These are phyloP conservation scores for Platycheirus rosarum DNA, from an alignment of 2,888 invertebrate genomes.

Conservation along the genomic window DNA sequence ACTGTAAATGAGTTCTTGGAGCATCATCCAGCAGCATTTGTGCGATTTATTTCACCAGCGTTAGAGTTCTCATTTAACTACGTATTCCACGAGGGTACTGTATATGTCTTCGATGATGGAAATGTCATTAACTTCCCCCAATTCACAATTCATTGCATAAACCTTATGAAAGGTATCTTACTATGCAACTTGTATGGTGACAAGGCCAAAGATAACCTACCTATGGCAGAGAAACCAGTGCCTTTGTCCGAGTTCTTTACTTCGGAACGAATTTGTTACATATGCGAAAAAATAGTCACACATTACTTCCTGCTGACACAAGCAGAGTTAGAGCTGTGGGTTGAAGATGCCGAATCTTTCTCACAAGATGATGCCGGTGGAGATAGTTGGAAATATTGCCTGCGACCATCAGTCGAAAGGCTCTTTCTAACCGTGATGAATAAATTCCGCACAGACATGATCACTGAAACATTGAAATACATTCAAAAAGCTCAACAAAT, in stretches of 20 bases:
- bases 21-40: conserved; percentile 90
- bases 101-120: conserved; percentile 87
- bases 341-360: conserved; percentile 94
- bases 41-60: conserved; percentile 90
- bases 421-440: conserved; percentile 93
- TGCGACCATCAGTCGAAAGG: conserved; percentile 94
- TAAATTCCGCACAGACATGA: conserved; percentile 88
- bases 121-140: conserved; percentile 90
- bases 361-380: conserved; percentile 94
- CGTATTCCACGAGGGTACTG: conserved; percentile 86
- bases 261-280: conserved; percentile 88
- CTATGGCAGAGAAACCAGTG: conserved; percentile 85
- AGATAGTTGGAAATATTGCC: conserved; percentile 96
- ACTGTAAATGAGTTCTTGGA: conserved; percentile 91
- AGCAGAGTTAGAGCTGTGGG: conserved; percentile 94
- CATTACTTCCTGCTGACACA: conserved; percentile 93
- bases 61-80: conserved; percentile 93
- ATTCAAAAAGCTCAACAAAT: conserved; percentile 88
- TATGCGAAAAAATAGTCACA: conserved; percentile 92
- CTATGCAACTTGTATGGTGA: conserved; percentile 89
- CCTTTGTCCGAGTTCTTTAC: conserved; percentile 89
- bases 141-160: conserved; percentile 94
- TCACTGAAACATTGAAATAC: conserved; percentile 89
- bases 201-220: conserved; percentile 71
- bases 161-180: conserved; percentile 93